Percentiles rank a stretch among this genome's conserved stretches.
These are phyloP conservation scores for Tor tambroides DNA, from an alignment of 2,113 vertebrate species.

Conservation along the genomic window DNA sequence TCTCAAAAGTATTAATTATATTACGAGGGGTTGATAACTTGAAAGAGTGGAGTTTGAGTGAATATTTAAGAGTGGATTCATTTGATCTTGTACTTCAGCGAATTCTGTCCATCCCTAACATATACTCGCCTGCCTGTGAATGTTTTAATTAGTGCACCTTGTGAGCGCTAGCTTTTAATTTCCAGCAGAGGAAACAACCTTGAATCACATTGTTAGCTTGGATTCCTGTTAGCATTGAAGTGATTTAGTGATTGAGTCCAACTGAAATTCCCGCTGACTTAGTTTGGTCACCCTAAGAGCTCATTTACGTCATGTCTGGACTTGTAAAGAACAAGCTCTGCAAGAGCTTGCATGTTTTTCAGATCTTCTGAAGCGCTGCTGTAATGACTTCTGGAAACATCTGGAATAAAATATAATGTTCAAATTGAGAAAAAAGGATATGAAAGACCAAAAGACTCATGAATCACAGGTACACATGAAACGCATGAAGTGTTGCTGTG, in stretches of 20 bases:
- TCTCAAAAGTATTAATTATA: not conserved
- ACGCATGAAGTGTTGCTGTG: not conserved
- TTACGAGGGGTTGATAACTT: not conserved
- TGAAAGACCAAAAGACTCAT: not conserved
- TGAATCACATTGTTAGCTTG: not conserved
- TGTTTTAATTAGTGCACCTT: slow-evolving; percentile 12
- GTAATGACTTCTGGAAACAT: slow-evolving; percentile 3
- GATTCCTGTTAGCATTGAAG: not conserved
- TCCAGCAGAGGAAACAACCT: not conserved
- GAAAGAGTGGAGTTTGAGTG: not conserved
- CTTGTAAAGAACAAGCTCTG: slow-evolving; percentile 11
- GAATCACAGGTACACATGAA: not conserved
- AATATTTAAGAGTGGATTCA: slow-evolving; percentile 4
- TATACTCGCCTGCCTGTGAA: not conserved
- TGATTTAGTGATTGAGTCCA: not conserved
- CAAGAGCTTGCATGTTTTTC: not conserved
- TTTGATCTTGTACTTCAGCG: slow-evolving; percentile 14
- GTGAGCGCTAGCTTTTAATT: not conserved
- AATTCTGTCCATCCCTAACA: not conserved
- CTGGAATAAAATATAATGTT: not conserved
- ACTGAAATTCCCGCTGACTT: not conserved
- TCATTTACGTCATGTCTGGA: slow-evolving; percentile 1
- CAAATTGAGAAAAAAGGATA: not conserved
- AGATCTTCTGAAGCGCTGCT: not conserved
- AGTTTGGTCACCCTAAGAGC: slow-evolving; percentile 5